A percentile compares a stretch with the other conserved stretches of the same genome.
Conservation (phyloP, 1,140 invertebrate species). For the Gryllus bimaculatus region DNA sequence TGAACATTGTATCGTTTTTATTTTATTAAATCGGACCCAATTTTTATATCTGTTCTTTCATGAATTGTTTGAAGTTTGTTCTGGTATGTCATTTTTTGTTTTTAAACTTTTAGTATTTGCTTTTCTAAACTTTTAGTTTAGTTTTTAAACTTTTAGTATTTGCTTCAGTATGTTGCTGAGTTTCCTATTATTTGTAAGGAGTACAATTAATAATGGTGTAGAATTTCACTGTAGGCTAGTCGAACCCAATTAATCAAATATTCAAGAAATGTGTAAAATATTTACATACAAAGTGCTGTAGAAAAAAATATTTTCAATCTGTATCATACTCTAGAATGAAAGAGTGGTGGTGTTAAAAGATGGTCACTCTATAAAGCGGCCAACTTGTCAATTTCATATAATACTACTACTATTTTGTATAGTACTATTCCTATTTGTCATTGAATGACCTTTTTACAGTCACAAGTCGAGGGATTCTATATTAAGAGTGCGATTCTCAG, state of each 20-base stretch:
- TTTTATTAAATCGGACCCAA: background rate
- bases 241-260: too few relatives aligned
- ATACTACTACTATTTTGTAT: background rate
- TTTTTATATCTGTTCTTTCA: background rate
- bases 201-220: background rate
- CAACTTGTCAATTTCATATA: background rate
- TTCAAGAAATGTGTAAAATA: too few relatives aligned
- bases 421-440: background rate
- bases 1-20: background rate
- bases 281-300: too few relatives aligned
- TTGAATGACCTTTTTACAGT: too few relatives aligned
- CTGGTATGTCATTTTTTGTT: too few relatives aligned
- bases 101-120: background rate
- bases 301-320: too few relatives aligned
- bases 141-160: background rate
- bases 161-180: background rate
- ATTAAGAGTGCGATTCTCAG: background rate
- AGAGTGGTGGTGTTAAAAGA: background rate
- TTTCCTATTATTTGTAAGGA: background rate
- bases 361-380: background rate
- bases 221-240: too few relatives aligned
- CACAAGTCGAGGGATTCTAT: background rate
- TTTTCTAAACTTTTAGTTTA: background rate
- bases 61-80: background rate
- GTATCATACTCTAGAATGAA: too few relatives aligned